Evolutionary conservation across 2,888 invertebrate genomes (phyloP), one percentile per base, ranked within the genome.

Genomic region (Campopleginae sp.): DNA sequence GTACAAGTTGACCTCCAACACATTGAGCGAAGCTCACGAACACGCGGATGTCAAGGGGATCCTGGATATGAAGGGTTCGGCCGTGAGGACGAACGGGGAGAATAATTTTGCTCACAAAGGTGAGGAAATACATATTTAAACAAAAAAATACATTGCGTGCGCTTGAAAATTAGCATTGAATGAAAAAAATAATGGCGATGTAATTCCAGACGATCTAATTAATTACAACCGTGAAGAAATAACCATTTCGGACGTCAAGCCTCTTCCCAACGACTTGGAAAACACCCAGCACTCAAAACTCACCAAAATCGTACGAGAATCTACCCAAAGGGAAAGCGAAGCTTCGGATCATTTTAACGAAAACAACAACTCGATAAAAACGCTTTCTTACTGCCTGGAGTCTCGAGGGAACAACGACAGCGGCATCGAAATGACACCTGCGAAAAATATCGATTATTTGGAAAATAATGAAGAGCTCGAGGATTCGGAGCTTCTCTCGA

Each of bases 1-100:
- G 1, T 95, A 94, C 89, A 95, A 95, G 27, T 89, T 95, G 65
- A 94, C 94, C 42, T 94, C 95, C 0, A 95, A 95, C 87, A 94
- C 94, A 0, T 92, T 94, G 2, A 91, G 92, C 77, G 94, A 95
- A 51, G 90, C 89, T 87, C 89, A 87, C 4, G 90, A 92, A 5
- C 87, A 91, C 33, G 79, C 89, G 1, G 90, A 92, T 44, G 80
- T 90, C n/a, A 89, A 87, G 65, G 91, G 91, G 65, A 85, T 89
- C 82, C 80, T 86, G 31, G 88, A 88, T 48, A 77, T 66, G n/a
- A 82, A 84, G 71, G 83, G 71, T 27, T 81, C 79, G 17, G 84
- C 75, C 17, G 77, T 51, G 17, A 80, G 65, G 51, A 78, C 80
- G 6, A 85, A 85, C 78, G 86, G 81, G 14, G 14, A 66, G 58